Conservation (phyloP, 1,140 invertebrate species). For the Drosophila parvula region DNA sequence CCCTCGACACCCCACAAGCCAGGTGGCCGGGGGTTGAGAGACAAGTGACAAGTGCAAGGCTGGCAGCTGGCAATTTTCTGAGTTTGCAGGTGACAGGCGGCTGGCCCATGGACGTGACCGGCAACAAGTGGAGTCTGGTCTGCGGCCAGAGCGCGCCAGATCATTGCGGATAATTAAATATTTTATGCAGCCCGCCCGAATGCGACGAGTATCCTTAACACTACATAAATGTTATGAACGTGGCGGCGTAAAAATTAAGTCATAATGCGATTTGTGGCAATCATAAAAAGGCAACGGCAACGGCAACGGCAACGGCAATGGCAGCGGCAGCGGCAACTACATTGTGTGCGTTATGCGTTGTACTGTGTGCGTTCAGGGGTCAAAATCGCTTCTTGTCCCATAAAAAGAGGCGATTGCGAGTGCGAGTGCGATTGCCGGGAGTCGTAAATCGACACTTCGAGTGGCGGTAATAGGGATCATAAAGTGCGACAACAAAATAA, state of each 20-base stretch:
- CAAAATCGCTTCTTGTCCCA: conserved; percentile 46
- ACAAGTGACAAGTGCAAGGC: conserved; percentile 36
- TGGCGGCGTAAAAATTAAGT: conserved; percentile 71
- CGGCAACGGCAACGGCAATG: conserved; percentile 14
- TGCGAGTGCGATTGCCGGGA: conserved; percentile 49
- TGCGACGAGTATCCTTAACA: conserved; percentile 58
- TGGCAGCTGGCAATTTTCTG: conserved; percentile 30
- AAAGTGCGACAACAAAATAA: conserved; percentile 72
- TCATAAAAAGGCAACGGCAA: conserved; percentile 40
- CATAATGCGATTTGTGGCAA: conserved; percentile 72
- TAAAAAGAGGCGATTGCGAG: conserved; percentile 46
- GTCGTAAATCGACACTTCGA: conserved; percentile 66
- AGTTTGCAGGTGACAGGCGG: conserved; percentile 28
- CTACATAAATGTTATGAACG: conserved; percentile 75
- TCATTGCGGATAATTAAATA: conserved; percentile 62
- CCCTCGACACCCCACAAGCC: not conserved
- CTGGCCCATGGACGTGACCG: conserved; percentile 10
- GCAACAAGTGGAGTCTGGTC: conserved; percentile 31
- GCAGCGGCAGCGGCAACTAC: conserved; percentile 39
- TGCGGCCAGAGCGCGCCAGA: conserved; percentile 11
- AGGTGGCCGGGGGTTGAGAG: conserved; percentile 14
- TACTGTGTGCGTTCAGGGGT: conserved; percentile 12
- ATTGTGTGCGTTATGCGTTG: conserved; percentile 42
- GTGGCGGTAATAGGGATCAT: conserved; percentile 50
- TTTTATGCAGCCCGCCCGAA: conserved; percentile 38